Evolutionary conservation across 2,888 invertebrate genomes (phyloP).

Genomic region (Pogonocherus hispidulus): DNA sequence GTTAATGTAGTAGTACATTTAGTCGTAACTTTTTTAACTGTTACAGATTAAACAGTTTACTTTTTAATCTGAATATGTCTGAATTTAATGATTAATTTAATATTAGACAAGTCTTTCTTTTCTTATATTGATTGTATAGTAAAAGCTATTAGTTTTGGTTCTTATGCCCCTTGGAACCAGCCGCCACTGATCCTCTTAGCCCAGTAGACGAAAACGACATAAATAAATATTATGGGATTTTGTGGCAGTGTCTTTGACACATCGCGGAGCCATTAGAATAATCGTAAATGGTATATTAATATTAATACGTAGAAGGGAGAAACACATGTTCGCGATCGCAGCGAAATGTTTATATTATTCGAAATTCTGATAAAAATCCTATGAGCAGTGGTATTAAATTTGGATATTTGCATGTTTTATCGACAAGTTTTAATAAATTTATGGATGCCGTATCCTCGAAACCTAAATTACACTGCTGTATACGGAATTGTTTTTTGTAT

Average conservation of each 20-base stretch:
- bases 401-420: background rate
- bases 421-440: background rate
- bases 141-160: too few relatives aligned
- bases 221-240: slow-evolving; percentile 28
- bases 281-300: slow-evolving; percentile 20
- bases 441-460: background rate
- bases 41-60: too few relatives aligned
- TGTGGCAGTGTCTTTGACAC: slow-evolving; percentile 22
- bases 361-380: background rate
- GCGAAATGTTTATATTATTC: slow-evolving; percentile 5
- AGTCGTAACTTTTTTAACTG: too few relatives aligned
- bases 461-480: background rate
- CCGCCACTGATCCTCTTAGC: background rate
- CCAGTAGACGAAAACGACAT: slow-evolving; percentile 24
- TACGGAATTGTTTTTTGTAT: too few relatives aligned
- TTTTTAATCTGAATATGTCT: too few relatives aligned
- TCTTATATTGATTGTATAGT: too few relatives aligned
- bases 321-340: slow-evolving; percentile 5
- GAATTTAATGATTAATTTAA: too few relatives aligned
- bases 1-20: too few relatives aligned
- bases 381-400: background rate
- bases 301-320: slow-evolving; percentile 4
- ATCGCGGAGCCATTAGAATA: slow-evolving; percentile 7
- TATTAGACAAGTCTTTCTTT: too few relatives aligned
- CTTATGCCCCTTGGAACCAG: too few relatives aligned